Percentiles rank a stretch among this genome's conserved stretches.
Conservation (phyloP, 2,113 vertebrate genomes). For the Nycticebus coucang region DNA sequence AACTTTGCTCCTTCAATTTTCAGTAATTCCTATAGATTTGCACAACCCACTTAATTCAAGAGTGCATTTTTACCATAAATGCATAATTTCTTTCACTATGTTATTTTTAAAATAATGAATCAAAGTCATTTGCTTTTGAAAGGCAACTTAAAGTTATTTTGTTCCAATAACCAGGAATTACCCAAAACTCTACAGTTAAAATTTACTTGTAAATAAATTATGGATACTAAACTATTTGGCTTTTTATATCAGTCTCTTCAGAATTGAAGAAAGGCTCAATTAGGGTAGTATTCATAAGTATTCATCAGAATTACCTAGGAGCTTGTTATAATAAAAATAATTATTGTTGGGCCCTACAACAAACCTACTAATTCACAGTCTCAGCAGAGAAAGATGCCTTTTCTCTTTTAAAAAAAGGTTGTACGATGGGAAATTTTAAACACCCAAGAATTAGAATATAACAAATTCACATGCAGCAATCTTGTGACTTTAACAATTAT, state of each 20-base stretch:
- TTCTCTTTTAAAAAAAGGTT: neutral
- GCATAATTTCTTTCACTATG: neutral
- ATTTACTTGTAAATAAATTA: neutral
- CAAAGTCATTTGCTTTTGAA: neutral
- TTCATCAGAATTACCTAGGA: neutral
- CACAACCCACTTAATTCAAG: neutral
- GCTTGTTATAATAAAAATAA: neutral
- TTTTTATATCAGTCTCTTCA: neutral
- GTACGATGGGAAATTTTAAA: neutral
- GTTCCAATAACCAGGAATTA: neutral
- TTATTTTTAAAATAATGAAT: neutral
- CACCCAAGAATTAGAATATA: neutral
- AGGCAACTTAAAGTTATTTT: neutral
- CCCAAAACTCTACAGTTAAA: neutral
- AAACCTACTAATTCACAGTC: neutral
- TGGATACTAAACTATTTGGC: neutral
- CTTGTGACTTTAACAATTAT: neutral
- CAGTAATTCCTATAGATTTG: neutral
- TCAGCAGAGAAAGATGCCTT: neutral
- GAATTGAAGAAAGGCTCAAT: neutral
- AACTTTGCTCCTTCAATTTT: neutral
- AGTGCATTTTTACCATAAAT: neutral
- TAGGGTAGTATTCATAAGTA: neutral
- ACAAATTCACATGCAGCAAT: neutral
- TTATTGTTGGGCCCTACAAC: rapidly evolving